Percentiles rank a stretch among this genome's conserved stretches.
These are phyloP conservation scores for Melanotaenia parkinsoni DNA, from an alignment of 2,797 vertebrate genomes.

Conservation along the genomic window DNA sequence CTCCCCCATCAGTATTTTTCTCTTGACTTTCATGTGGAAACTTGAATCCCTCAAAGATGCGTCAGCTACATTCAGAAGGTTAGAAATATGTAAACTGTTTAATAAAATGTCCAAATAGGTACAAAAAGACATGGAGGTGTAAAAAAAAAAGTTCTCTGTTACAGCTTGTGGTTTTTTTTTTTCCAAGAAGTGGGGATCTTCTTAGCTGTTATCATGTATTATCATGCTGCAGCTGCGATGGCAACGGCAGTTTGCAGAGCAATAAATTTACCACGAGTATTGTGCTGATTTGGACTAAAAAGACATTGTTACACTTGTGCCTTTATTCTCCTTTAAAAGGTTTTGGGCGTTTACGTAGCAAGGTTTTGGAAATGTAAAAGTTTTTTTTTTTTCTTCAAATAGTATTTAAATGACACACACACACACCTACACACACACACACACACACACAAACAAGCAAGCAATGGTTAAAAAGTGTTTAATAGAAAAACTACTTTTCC, in stretches of 20 bases:
- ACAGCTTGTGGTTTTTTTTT: constrained; percentile 13
- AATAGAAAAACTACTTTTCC: not conserved
- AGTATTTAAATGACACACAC: constrained; percentile 29
- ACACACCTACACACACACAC: no score
- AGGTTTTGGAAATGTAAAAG: constrained; percentile 31
- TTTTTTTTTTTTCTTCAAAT: constrained; percentile 21
- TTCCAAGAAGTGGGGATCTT: constrained; percentile 8
- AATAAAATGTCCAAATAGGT: constrained; percentile 20
- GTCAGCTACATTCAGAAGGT: constrained; percentile 22
- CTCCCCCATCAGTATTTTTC: constrained; percentile 4
- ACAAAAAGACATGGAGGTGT: constrained; percentile 17
- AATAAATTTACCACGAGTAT: constrained; percentile 16
- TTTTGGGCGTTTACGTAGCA: constrained; percentile 35
- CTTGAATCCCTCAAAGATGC: constrained; percentile 7
- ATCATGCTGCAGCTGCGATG: constrained; percentile 15
- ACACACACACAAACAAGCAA: not conserved
- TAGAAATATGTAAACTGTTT: constrained; percentile 10
- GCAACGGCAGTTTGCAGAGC: constrained; percentile 5
- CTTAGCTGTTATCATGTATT: constrained; percentile 46
- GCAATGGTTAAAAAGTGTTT: constrained; percentile 39
- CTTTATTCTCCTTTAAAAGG: constrained; percentile 12
- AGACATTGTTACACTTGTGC: constrained; percentile 33
- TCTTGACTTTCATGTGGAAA: constrained; percentile 23
- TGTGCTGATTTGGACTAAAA: constrained; percentile 23
- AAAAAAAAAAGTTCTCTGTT: constrained; percentile 32